Percentiles rank a stretch among this genome's conserved stretches.
Evolutionary conservation across 1,140 invertebrate genomes (phyloP).

Genomic region (Caerostris darwini): DNA sequence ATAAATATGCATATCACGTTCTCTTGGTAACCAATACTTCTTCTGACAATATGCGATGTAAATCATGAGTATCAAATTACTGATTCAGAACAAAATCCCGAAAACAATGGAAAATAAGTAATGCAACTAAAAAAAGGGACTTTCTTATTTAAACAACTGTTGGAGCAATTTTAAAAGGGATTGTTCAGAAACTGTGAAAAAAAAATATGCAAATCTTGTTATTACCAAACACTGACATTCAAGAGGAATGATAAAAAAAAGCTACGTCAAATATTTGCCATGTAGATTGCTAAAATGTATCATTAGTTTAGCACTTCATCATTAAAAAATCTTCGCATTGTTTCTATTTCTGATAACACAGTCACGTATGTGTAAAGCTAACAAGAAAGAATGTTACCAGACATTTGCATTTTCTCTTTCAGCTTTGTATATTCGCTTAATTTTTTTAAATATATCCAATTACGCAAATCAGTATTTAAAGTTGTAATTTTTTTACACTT

Average conservation of each 20-base stretch:
- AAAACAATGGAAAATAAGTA: neutral
- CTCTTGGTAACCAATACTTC: too few species aligned
- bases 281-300: slow-evolving; percentile 46
- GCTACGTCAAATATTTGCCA: slow-evolving; percentile 33
- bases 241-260: neutral
- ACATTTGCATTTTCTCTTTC: neutral
- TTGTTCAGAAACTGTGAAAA: neutral
- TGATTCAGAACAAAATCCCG: neutral
- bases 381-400: neutral
- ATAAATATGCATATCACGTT: too few species aligned
- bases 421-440: neutral
- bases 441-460: neutral
- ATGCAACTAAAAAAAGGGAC: neutral
- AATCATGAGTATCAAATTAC: neutral
- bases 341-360: slow-evolving; percentile 14
- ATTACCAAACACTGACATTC: neutral
- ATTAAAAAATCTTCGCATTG: slow-evolving; percentile 24
- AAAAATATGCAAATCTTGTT: slow-evolving; percentile 19
- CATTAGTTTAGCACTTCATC: slow-evolving; percentile 16
- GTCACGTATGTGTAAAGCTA: slow-evolving; percentile 2
- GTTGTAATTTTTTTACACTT: neutral
- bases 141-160: neutral
- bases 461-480: slow-evolving; percentile 29
- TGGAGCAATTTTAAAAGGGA: neutral
- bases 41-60: too few species aligned